phyloP scores from a whole-genome alignment of 2,888 invertebrate species.

The Caradrina clavipalpis region DNA sequence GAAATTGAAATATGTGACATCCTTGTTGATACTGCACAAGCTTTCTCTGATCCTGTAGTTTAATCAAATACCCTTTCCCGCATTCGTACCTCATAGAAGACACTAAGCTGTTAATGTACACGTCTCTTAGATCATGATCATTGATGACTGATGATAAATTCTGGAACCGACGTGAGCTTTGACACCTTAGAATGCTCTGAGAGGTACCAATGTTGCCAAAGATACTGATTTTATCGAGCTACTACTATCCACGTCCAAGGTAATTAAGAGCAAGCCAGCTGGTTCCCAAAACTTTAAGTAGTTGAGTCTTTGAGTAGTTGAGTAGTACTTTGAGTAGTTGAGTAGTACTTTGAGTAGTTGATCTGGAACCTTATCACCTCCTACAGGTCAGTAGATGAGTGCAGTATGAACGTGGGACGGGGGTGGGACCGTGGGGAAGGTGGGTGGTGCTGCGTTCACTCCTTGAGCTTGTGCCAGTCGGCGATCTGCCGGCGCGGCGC shows the following conservation, averaged over 20 bases:
- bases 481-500: slow-evolving; percentile 99
- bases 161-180: background rate
- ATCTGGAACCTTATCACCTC: no score
- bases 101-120: background rate
- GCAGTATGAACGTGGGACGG: slow-evolving; percentile 42
- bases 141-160: background rate
- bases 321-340: background rate
- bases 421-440: slow-evolving; percentile 6
- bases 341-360: no score
- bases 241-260: background rate
- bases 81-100: no score
- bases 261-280: background rate
- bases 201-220: background rate
- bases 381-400: slow-evolving; percentile 20
- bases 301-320: background rate
- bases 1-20: slow-evolving; percentile 22
- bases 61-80: background rate
- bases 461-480: slow-evolving; percentile 99
- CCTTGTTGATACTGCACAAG: slow-evolving; percentile 50
- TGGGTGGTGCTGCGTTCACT: slow-evolving; percentile 90
- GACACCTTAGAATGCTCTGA: background rate
- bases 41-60: slow-evolving; percentile 5
- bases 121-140: background rate
- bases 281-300: background rate
- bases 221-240: background rate